These are phyloP conservation scores for Leptosomus discolor DNA, from an alignment of 2,113 vertebrate species.

Conservation along the genomic window DNA sequence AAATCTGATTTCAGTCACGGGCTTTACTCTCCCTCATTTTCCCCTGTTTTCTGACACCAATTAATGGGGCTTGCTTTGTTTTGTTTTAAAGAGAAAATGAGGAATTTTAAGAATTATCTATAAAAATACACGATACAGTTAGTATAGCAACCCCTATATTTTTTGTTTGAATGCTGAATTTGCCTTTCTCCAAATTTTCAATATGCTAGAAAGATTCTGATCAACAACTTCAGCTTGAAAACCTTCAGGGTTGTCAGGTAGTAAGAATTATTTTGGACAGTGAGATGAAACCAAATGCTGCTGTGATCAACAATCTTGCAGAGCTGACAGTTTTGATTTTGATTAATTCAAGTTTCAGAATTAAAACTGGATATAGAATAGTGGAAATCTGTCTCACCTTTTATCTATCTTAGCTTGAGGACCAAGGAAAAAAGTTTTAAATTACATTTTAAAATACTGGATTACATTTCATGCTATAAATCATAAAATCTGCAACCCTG, in stretches of 20 bases:
- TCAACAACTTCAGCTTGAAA: not conserved
- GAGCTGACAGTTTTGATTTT: not conserved
- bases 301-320: not conserved
- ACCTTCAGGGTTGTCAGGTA: not conserved
- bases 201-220: not conserved
- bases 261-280: not conserved
- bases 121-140: not conserved
- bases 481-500: not conserved
- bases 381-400: not conserved
- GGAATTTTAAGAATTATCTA: not conserved
- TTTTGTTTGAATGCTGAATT: not conserved
- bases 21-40: not conserved
- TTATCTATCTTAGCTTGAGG: not conserved
- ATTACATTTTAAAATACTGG: not conserved
- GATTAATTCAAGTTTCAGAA: not conserved
- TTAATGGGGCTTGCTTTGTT: not conserved
- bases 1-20: not conserved
- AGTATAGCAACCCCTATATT: not conserved
- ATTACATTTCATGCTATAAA: not conserved
- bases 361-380: not conserved
- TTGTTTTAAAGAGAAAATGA: not conserved
- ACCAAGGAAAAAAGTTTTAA: not conserved
- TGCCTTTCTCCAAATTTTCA: not conserved
- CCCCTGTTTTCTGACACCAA: not conserved
- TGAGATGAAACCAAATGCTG: not conserved